Conservation (phyloP, 2,888 invertebrate species). For the Apotomis betuletana region DNA sequence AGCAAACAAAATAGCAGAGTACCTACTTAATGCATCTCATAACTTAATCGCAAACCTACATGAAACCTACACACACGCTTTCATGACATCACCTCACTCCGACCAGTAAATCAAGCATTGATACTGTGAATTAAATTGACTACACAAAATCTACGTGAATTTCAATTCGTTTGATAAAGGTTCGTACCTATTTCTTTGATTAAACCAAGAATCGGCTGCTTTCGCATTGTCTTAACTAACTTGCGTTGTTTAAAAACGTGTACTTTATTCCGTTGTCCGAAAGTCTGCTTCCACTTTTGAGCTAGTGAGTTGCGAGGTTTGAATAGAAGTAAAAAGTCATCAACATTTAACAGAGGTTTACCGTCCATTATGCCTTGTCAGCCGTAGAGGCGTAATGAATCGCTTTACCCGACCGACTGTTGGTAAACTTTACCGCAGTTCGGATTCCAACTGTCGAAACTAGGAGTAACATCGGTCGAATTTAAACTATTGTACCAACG, state of each 20-base stretch:
- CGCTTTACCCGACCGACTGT: slow-evolving; percentile 28
- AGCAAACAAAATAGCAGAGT: slow-evolving; percentile 12
- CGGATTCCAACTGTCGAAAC: slow-evolving; percentile 32
- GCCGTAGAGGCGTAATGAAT: slow-evolving; percentile 35
- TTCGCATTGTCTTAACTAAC: neutral
- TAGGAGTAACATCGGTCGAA: slow-evolving; percentile 13
- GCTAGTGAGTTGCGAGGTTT: slow-evolving; percentile 2
- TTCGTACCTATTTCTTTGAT: slow-evolving; percentile 4
- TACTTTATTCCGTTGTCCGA: neutral
- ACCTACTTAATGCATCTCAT: slow-evolving; percentile 15
- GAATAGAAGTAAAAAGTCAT: neutral
- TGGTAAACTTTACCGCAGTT: slow-evolving; percentile 27
- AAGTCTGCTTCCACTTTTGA: neutral
- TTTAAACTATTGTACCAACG: neutral
- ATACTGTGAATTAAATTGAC: neutral
- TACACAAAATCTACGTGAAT: neutral
- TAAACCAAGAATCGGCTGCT: neutral
- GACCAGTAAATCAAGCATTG: neutral
- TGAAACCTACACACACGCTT: slow-evolving; percentile 29
- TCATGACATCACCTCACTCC: slow-evolving; percentile 29
- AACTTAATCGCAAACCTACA: slow-evolving; percentile 25
- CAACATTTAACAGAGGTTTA: slow-evolving; percentile 28
- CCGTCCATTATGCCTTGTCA: slow-evolving; percentile 40
- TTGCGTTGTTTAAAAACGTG: neutral
- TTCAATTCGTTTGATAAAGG: neutral